A percentile compares a stretch with the other conserved stretches of the same genome.
These are phyloP conservation scores for Rhyzopertha dominica DNA, from an alignment of 1,140 invertebrate genomes.

Conservation along the genomic window DNA sequence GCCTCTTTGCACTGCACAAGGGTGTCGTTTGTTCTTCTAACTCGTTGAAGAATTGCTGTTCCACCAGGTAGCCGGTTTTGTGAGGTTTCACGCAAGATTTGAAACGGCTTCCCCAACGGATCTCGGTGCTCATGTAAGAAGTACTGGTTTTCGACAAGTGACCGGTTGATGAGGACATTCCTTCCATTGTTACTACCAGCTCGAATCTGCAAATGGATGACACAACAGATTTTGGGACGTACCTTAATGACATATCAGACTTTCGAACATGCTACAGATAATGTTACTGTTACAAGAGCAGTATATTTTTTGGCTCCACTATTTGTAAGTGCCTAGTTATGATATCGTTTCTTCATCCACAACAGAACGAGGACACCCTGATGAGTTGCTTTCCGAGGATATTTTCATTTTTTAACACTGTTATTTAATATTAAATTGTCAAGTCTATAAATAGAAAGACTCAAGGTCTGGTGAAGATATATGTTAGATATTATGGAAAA, in stretches of 20 bases:
- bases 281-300: too few relatives aligned
- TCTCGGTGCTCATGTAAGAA: conserved; percentile 77
- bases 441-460: conserved; percentile 4
- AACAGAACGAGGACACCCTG: too few relatives aligned
- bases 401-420: too few relatives aligned
- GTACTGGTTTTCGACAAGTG: conserved; percentile 68
- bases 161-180: conserved; percentile 72
- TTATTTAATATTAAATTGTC: neutral
- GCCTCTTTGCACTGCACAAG: conserved; percentile 80
- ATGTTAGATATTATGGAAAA: neutral
- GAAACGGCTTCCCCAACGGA: conserved; percentile 82
- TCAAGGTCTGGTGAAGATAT: conserved; percentile 1
- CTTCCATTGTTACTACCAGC: conserved; percentile 79
- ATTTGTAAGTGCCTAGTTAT: too few relatives aligned
- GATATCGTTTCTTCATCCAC: too few relatives aligned
- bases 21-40: conserved; percentile 89
- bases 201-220: conserved; percentile 61
- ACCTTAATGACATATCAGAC: too few relatives aligned
- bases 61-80: conserved; percentile 26
- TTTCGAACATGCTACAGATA: too few relatives aligned
- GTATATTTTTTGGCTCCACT: too few relatives aligned
- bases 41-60: conserved; percentile 77
- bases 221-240: too few relatives aligned
- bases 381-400: too few relatives aligned
- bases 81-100: conserved; percentile 42